phyloP scores from a whole-genome alignment of 1,140 invertebrate genomes.

The Meloidogyne exigua region DNA sequence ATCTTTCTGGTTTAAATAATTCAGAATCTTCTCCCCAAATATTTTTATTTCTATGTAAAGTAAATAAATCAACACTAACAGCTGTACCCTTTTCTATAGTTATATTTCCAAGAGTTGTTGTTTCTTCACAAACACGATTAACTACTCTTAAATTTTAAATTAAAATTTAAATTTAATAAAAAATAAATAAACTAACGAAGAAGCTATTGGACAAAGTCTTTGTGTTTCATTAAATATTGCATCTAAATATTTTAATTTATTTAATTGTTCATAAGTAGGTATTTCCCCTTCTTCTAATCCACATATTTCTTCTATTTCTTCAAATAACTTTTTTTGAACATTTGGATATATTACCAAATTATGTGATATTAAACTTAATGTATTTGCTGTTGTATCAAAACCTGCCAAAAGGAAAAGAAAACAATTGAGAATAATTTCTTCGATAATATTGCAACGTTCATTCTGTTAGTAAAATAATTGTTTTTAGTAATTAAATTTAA shows the following conservation, averaged over 20 bases:
- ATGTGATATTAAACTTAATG: conserved; percentile 72
- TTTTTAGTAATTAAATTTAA: too few relatives aligned
- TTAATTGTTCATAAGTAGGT: conserved; percentile 51
- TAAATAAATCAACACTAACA: conserved; percentile 37
- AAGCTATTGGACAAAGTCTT: conserved; percentile 52
- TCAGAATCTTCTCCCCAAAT: conserved; percentile 49
- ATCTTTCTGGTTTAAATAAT: conserved; percentile 43
- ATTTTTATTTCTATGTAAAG: conserved; percentile 38
- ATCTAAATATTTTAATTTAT: conserved; percentile 53
- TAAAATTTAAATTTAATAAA: not conserved
- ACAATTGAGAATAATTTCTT: conserved; percentile 66
- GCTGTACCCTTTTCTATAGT: conserved; percentile 37
- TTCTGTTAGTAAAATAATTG: conserved; percentile 25
- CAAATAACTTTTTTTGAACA: conserved; percentile 69
- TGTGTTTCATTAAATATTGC: conserved; percentile 55
- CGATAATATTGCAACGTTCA: conserved; percentile 56
- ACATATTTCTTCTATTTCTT: conserved; percentile 65
- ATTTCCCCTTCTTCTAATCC: conserved; percentile 34
- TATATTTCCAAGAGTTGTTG: conserved; percentile 37
- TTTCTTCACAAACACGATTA: conserved; percentile 34
- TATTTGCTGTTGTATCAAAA: conserved; percentile 76
- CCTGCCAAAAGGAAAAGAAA: conserved; percentile 67
- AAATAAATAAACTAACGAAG: conserved; percentile 32
- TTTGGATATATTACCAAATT: conserved; percentile 71
- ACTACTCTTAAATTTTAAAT: conserved; percentile 27